A percentile compares a stretch with the other conserved stretches of the same genome.
These are phyloP conservation scores for Ganaspis sp. DNA, from an alignment of 1,140 invertebrate genomes.

Conservation along the genomic window DNA sequence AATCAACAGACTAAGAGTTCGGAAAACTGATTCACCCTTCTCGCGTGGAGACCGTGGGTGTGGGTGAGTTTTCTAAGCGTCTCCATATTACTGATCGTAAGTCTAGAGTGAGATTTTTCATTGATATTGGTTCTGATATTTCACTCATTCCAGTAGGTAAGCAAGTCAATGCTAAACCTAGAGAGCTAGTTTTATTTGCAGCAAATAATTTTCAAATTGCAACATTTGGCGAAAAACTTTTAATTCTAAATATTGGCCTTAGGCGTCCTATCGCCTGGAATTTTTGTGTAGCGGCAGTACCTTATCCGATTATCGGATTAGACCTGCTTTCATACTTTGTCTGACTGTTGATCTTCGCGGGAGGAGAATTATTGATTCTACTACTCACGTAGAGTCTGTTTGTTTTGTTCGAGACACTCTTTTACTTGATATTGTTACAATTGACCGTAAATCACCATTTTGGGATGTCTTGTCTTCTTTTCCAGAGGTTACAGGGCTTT, in stretches of 20 bases:
- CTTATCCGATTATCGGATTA: constrained; percentile 36
- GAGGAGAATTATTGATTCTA: constrained; percentile 52
- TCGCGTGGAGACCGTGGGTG: constrained; percentile 50
- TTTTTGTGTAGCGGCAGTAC: constrained; percentile 41
- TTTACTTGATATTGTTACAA: no score
- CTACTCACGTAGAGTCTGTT: constrained; percentile 33
- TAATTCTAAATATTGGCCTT: constrained; percentile 46
- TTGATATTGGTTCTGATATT: neutral
- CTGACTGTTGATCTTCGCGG: constrained; percentile 59
- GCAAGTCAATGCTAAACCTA: neutral
- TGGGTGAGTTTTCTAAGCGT: constrained; percentile 6
- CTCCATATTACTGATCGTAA: neutral
- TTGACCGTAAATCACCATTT: no score
- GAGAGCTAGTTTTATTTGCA: constrained; percentile 25
- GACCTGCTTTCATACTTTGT: constrained; percentile 59
- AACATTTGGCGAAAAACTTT: constrained; percentile 41
- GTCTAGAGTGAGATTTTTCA: neutral
- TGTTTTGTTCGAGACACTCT: no score
- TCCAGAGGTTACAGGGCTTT: no score
- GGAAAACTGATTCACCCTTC: constrained; percentile 42
- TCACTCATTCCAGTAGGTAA: neutral
- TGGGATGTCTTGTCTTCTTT: no score
- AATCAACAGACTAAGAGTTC: neutral
- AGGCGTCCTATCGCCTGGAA: constrained; percentile 45
- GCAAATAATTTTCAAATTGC: constrained; percentile 52